Evolutionary conservation across 1,140 invertebrate species (phyloP).

Genomic region (Anagrus nilaparvatae): DNA sequence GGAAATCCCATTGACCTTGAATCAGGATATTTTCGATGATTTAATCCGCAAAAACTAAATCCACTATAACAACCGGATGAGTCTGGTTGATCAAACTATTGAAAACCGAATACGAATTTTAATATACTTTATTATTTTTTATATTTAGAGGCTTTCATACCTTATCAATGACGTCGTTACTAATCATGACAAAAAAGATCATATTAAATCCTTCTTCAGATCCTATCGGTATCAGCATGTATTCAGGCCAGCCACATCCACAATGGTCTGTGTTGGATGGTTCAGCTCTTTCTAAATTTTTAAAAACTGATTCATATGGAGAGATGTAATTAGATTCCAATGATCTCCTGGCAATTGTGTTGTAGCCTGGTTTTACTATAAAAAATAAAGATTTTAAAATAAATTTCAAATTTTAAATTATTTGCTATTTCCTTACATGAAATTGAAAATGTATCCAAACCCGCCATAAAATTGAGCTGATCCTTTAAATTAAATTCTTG

Average conservation of each 20-base stretch:
- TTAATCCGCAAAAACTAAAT: slow-evolving; percentile 61
- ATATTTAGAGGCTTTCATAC: slow-evolving; percentile 41
- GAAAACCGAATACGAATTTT: background rate
- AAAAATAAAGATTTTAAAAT: slow-evolving; percentile 2
- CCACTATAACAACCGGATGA: slow-evolving; percentile 54
- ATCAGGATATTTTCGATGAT: slow-evolving; percentile 62
- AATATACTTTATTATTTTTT: too few species aligned
- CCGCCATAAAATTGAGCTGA: slow-evolving; percentile 34
- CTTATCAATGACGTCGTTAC: slow-evolving; percentile 59
- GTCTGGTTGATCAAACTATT: background rate
- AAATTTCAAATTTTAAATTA: too few species aligned
- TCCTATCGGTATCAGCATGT: slow-evolving; percentile 71
- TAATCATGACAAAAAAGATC: slow-evolving; percentile 71
- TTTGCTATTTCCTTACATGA: background rate
- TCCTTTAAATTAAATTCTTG: slow-evolving; percentile 51
- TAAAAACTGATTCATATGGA: slow-evolving; percentile 53
- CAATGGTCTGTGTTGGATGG: too few species aligned
- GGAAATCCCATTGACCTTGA: slow-evolving; percentile 64
- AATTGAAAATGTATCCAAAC: too few species aligned
- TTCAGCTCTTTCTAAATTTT: slow-evolving; percentile 40
- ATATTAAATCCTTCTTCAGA: slow-evolving; percentile 52
- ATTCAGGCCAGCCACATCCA: slow-evolving; percentile 77
- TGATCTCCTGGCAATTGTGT: slow-evolving; percentile 45
- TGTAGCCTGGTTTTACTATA: slow-evolving; percentile 46
- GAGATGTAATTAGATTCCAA: slow-evolving; percentile 53